phyloP scores from a whole-genome alignment of 1,140 invertebrate genomes.

The Drosophila ohnishii region DNA sequence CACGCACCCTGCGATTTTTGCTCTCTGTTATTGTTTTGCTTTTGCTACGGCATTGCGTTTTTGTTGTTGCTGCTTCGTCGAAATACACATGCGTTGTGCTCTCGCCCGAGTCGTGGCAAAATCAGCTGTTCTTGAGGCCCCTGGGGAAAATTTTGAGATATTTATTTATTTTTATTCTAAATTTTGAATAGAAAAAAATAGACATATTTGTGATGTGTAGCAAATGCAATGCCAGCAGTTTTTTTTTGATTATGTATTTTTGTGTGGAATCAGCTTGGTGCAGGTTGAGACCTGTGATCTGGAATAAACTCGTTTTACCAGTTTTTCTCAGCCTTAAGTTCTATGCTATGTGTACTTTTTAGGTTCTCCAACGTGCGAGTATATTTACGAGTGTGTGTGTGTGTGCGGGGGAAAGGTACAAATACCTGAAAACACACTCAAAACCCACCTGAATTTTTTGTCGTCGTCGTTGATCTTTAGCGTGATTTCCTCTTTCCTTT shows the following conservation, averaged over 20 bases:
- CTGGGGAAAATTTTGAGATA: conserved; percentile 19
- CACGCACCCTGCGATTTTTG: conserved; percentile 26
- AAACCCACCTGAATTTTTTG: conserved; percentile 35
- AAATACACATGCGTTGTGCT: conserved; percentile 32
- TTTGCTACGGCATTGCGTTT: conserved; percentile 50
- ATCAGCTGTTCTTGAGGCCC: conserved; percentile 46
- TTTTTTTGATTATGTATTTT: conserved; percentile 20
- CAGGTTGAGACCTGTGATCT: conserved; percentile 59
- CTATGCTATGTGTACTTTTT: conserved; percentile 26
- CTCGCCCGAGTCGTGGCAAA: conserved; percentile 29
- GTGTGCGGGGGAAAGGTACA: conserved; percentile 25
- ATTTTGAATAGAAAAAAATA: conserved; percentile 13
- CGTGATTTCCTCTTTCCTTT: conserved; percentile 39
- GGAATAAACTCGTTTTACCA: conserved; percentile 70
- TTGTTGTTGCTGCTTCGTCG: conserved; percentile 22
- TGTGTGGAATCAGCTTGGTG: conserved; percentile 33
- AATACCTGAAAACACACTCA: conserved; percentile 30
- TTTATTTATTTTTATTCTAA: conserved; percentile 1
- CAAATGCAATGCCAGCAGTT: conserved; percentile 20
- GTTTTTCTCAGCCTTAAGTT: conserved; percentile 39
- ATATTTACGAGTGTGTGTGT: conserved; percentile 29
- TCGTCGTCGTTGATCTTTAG: conserved; percentile 23
- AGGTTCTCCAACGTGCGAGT: conserved; percentile 23
- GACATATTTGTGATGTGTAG: not conserved
- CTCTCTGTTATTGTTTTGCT: conserved; percentile 80